These are phyloP conservation scores for Tachina grossa DNA, from an alignment of 2,888 invertebrate genomes.

Conservation along the genomic window DNA sequence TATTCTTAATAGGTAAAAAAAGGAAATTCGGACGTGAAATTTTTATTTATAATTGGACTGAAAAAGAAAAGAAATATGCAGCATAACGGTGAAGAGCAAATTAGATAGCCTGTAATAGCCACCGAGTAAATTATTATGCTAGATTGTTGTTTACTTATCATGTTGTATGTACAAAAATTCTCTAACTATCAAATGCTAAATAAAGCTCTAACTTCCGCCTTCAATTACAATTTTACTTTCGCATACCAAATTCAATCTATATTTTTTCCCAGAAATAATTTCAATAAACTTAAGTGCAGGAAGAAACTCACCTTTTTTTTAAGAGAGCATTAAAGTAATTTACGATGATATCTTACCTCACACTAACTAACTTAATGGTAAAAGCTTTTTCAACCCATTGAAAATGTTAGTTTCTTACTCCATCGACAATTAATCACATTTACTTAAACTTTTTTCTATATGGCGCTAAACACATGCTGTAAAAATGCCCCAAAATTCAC, in stretches of 20 bases:
- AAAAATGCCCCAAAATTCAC: constrained; percentile 32
- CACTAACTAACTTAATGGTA: constrained; percentile 9
- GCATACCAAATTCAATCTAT: constrained; percentile 38
- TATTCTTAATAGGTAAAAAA: no score
- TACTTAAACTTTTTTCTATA: constrained; percentile 30
- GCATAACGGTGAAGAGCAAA: no score
- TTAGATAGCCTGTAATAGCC: no score
- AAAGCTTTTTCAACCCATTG: constrained; percentile 5
- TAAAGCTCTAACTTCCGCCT: neutral
- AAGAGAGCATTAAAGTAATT: neutral
- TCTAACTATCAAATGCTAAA: no score
- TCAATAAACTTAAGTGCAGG: no score
- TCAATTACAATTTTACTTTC: constrained; percentile 9
- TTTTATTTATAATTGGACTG: no score
- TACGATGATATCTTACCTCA: constrained; percentile 29
- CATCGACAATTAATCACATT: constrained; percentile 48
- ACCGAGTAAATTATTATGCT: no score
- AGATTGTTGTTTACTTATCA: no score
- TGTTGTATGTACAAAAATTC: no score
- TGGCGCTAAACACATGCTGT: constrained; percentile 38
- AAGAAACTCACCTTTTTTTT: neutral
- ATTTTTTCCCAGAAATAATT: neutral
- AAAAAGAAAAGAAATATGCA: no score
- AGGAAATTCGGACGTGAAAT: no score
- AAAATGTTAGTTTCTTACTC: constrained; percentile 30